These are phyloP conservation scores for Dryomyza anilis DNA, from an alignment of 2,888 invertebrate species.

Conservation along the genomic window DNA sequence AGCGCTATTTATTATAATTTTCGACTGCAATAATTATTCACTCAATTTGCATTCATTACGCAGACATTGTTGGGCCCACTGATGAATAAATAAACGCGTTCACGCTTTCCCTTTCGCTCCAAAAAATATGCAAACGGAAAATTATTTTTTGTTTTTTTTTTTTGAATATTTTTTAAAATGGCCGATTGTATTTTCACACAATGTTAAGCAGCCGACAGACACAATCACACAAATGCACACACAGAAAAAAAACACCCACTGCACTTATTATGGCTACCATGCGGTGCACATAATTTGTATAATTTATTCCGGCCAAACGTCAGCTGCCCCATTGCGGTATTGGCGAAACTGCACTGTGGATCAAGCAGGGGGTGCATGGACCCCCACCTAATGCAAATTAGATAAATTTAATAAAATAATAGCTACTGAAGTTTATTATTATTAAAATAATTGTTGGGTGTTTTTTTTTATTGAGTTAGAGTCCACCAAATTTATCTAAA, in stretches of 20 bases:
- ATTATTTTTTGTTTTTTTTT: no score
- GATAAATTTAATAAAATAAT: no score
- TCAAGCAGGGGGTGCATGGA: no score
- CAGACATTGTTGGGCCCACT: background rate
- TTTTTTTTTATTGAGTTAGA: no score
- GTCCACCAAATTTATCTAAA: no score
- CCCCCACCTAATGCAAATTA: no score
- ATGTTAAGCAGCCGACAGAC: background rate
- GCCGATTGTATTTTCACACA: constrained; percentile 6
- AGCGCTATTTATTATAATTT: background rate
- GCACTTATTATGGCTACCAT: constrained; percentile 11
- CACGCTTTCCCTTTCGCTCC: constrained; percentile 21
- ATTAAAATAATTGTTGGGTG: no score
- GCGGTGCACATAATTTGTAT: constrained; percentile 9
- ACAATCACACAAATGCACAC: background rate
- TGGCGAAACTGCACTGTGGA: no score
- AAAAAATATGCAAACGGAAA: background rate
- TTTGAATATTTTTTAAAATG: no score
- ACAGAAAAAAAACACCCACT: background rate
- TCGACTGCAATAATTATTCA: background rate
- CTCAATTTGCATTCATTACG: constrained; percentile 8
- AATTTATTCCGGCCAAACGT: constrained; percentile 17
- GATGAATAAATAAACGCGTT: background rate
- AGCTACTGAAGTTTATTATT: no score
- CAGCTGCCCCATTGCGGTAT: background rate